Percentiles rank a stretch among this genome's conserved stretches.
phyloP scores from a whole-genome alignment of 2,113 vertebrate species.

The Hymenochirus boettgeri region DNA sequence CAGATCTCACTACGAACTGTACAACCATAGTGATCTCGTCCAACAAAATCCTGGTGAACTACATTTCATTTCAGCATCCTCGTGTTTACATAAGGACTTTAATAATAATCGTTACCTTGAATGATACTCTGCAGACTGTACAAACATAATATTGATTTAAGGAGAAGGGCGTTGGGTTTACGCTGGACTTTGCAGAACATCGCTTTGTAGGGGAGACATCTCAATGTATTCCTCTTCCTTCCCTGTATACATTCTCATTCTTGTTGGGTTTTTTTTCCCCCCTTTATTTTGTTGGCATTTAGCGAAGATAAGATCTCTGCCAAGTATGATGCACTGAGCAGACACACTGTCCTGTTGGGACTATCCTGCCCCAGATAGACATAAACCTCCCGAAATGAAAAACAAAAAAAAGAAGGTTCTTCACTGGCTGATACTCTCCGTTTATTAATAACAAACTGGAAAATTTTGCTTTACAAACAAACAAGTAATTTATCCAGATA shows the following conservation, averaged over 20 bases:
- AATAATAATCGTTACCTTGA: neutral
- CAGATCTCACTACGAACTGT: too few relatives aligned
- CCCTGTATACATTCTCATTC: constrained; percentile 16
- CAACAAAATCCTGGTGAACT: neutral
- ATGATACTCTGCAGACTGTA: constrained; percentile 23
- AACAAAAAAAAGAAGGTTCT: too few relatives aligned
- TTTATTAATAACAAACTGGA: too few relatives aligned
- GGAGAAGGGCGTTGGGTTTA: neutral
- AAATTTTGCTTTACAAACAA: too few relatives aligned
- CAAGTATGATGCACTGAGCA: constrained; percentile 48
- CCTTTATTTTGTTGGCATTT: constrained; percentile 47
- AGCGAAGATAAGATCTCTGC: constrained; percentile 38
- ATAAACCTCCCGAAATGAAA: too few relatives aligned
- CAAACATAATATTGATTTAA: constrained; percentile 33
- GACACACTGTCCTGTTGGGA: constrained; percentile 70
- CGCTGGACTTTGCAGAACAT: constrained; percentile 34
- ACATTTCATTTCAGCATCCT: neutral
- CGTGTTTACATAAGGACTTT: neutral
- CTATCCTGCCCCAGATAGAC: constrained; percentile 63
- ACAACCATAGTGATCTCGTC: too few relatives aligned
- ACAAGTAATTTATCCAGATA: too few relatives aligned
- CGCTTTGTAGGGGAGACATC: neutral
- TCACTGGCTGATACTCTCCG: too few relatives aligned
- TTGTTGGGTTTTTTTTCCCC: constrained; percentile 51
- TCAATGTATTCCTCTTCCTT: constrained; percentile 1